phyloP scores from a whole-genome alignment of 2,113 vertebrate species.

The Calonectris borealis region DNA sequence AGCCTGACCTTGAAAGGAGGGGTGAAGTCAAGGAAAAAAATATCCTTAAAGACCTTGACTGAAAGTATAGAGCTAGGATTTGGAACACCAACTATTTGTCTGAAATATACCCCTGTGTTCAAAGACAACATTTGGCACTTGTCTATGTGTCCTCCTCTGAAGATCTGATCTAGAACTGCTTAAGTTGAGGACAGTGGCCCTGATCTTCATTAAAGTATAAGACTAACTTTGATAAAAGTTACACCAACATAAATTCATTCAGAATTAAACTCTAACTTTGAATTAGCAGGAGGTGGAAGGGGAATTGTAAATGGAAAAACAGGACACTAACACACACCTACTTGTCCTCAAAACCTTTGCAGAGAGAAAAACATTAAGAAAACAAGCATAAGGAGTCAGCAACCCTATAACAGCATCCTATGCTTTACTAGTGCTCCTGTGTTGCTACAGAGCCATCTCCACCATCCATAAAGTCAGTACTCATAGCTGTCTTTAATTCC shows the following conservation, averaged over 20 bases:
- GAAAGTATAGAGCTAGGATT: neutral
- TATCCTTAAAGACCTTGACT: neutral
- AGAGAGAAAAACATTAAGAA: neutral
- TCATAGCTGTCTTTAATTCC: neutral
- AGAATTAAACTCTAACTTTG: neutral
- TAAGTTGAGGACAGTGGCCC: neutral
- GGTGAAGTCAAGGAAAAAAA: neutral
- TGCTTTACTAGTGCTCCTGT: neutral
- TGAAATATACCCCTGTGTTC: neutral
- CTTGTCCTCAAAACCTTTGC: neutral
- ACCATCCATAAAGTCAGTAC: neutral
- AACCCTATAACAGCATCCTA: neutral
- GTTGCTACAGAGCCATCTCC: neutral
- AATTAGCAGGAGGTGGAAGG: neutral
- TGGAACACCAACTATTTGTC: neutral
- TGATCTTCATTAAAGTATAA: neutral
- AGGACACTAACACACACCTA: neutral
- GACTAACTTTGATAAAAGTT: neutral
- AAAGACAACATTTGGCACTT: neutral
- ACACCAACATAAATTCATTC: neutral
- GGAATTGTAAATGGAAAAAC: neutral
- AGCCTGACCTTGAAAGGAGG: neutral
- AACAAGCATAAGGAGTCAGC: neutral
- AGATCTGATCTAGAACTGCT: neutral
- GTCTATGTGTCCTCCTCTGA: neutral